Evolutionary conservation across 2,113 vertebrate genomes (phyloP).

Genomic region (Theristicus caerulescens): DNA sequence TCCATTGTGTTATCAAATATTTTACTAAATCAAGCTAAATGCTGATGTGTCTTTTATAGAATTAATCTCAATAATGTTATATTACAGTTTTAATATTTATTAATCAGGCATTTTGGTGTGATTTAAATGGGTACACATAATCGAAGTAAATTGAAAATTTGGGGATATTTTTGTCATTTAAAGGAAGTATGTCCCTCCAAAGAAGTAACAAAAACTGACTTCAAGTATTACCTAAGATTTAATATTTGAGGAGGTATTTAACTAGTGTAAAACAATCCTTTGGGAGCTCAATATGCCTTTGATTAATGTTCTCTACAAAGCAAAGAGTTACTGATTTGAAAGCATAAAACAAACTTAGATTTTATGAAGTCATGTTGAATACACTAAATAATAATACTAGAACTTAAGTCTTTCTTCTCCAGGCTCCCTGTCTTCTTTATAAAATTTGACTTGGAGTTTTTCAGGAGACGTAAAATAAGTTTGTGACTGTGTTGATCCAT

Average conservation of each 20-base stretch:
- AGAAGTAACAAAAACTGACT: neutral
- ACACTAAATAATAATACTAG: neutral
- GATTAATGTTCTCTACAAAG: neutral
- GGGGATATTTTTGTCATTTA: neutral
- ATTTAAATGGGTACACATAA: neutral
- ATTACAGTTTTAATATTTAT: neutral
- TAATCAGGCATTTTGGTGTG: neutral
- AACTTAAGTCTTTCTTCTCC: constrained; percentile 29
- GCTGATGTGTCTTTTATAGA: neutral
- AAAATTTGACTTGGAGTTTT: constrained; percentile 66
- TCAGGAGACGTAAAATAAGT: constrained; percentile 60
- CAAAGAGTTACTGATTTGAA: neutral
- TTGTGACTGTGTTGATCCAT: constrained; percentile 73
- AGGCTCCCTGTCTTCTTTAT: constrained; percentile 62
- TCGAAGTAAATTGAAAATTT: neutral
- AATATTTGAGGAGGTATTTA: neutral
- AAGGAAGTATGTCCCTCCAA: neutral
- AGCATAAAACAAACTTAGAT: neutral
- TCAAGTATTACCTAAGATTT: neutral
- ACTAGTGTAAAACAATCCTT: neutral
- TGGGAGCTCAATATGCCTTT: neutral
- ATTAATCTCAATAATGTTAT: neutral
- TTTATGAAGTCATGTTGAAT: neutral
- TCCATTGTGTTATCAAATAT: neutral
- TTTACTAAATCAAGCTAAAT: neutral